These are phyloP conservation scores for Ryuthela nishihirai DNA, from an alignment of 2,888 invertebrate species.

Conservation along the genomic window DNA sequence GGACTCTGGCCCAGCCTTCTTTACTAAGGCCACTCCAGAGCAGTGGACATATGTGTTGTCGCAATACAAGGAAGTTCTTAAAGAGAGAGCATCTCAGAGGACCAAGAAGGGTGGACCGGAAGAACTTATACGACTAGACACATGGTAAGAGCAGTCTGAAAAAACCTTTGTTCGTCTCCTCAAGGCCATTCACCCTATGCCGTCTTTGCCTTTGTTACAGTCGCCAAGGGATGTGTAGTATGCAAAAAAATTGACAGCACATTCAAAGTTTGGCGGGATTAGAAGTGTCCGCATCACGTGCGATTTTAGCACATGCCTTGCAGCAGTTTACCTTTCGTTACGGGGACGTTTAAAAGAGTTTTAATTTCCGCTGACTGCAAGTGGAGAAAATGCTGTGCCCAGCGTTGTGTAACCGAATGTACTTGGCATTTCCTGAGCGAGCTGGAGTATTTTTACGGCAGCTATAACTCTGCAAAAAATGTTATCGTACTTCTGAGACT, in stretches of 20 bases:
- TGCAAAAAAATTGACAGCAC: conserved; percentile 39
- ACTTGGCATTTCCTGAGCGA: too few species aligned
- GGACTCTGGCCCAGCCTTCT: conserved; percentile 61
- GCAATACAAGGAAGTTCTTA: conserved; percentile 85
- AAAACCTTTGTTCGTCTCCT: conserved; percentile 32
- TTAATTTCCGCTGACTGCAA: too few species aligned
- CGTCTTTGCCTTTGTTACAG: conserved; percentile 11
- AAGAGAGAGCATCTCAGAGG: conserved; percentile 83
- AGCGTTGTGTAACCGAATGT: conserved; percentile 37
- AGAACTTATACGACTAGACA: conserved; percentile 89
- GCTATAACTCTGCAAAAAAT: too few species aligned
- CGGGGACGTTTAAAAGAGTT: too few species aligned
- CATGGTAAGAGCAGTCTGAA: conserved; percentile 73
- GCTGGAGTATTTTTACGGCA: too few species aligned
- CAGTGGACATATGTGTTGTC: conserved; percentile 84
- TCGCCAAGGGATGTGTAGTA: conserved; percentile 1
- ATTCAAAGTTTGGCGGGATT: conserved; percentile 37
- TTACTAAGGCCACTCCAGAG: conserved; percentile 75
- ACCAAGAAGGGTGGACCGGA: conserved; percentile 76
- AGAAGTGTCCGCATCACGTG: conserved; percentile 35
- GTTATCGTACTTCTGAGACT: too few species aligned
- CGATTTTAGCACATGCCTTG: conserved; percentile 36
- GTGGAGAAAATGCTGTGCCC: too few species aligned
- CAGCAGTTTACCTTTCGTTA: conserved; percentile 27
- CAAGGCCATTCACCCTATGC: conserved; percentile 39